These are phyloP conservation scores for Echinarachnius parma DNA, from an alignment of 53 echinoderm and acorn worm species.

Conservation along the genomic window DNA sequence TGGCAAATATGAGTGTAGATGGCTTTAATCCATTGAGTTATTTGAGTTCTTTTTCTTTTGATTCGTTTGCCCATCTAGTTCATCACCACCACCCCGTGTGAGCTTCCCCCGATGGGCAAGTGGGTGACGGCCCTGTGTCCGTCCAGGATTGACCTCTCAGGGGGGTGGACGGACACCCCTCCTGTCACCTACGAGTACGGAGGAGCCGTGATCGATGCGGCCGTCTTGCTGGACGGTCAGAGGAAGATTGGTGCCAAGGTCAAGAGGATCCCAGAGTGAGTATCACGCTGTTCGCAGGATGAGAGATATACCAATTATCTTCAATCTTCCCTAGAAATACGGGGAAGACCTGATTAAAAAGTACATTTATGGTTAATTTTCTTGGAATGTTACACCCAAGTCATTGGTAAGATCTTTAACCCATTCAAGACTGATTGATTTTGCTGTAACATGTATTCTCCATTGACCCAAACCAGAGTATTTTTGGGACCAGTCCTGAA, in stretches of 20 bases:
- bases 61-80: conserved; percentile 43
- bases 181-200: conserved; percentile 96
- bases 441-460: too few species aligned
- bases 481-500: too few species aligned
- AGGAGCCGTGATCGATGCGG: conserved; percentile 93
- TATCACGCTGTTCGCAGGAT: too few species aligned
- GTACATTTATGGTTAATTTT: background rate
- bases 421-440: too few species aligned
- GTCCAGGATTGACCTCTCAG: conserved; percentile 88
- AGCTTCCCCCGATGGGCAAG: conserved; percentile 66
- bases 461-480: too few species aligned
- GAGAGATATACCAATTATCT: background rate
- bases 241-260: conserved; percentile 84
- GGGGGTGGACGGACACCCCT: conserved; percentile 97
- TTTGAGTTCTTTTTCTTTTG: background rate
- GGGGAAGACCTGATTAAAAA: too few species aligned
- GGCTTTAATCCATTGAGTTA: background rate
- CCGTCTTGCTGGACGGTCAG: conserved; percentile 85
- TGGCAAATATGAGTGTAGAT: too few species aligned
- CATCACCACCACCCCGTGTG: conserved; percentile 64
- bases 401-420: too few species aligned
- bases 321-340: too few species aligned
- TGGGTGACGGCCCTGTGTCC: conserved; percentile 91
- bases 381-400: background rate
- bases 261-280: conserved; percentile 84